Conservation (phyloP, 2,113 vertebrate species). For the Syngnathus floridae region DNA sequence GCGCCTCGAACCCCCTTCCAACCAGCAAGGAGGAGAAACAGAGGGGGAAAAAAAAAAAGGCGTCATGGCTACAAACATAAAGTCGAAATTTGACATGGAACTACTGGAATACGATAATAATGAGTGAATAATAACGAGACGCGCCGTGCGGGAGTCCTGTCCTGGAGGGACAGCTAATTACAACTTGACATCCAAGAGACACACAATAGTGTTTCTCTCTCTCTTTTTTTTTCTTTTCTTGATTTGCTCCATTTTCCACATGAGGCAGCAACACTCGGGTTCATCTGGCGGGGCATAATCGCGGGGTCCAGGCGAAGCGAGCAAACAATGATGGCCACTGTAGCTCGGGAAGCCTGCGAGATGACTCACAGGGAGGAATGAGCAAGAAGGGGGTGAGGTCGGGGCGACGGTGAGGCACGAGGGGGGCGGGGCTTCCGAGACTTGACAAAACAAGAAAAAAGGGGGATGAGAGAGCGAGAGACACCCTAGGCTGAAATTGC, state of each 20-base stretch:
- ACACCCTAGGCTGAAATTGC: constrained; percentile 41
- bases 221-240: background rate
- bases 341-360: constrained; percentile 62
- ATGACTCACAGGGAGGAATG: constrained; percentile 65
- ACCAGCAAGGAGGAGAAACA: constrained; percentile 65
- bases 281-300: constrained; percentile 14
- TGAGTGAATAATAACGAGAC: constrained; percentile 10
- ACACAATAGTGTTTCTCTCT: background rate
- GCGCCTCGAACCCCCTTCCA: constrained; percentile 66
- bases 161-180: constrained; percentile 34
- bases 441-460: constrained; percentile 40
- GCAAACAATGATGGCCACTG: constrained; percentile 67
- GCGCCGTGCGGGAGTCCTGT: constrained; percentile 30
- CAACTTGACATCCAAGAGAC: constrained; percentile 40
- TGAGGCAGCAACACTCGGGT: constrained; percentile 1
- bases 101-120: background rate
- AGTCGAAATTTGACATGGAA: no score
- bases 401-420: background rate
- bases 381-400: constrained; percentile 34
- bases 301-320: constrained; percentile 4
- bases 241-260: background rate
- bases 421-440: constrained; percentile 25
- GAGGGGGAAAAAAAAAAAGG: constrained; percentile 73
- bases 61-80: constrained; percentile 58
- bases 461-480: constrained; percentile 32